Base-by-base conservation (phyloP, 2,113 vertebrate genomes). In the Bambusicola thoracicus region DNA sequence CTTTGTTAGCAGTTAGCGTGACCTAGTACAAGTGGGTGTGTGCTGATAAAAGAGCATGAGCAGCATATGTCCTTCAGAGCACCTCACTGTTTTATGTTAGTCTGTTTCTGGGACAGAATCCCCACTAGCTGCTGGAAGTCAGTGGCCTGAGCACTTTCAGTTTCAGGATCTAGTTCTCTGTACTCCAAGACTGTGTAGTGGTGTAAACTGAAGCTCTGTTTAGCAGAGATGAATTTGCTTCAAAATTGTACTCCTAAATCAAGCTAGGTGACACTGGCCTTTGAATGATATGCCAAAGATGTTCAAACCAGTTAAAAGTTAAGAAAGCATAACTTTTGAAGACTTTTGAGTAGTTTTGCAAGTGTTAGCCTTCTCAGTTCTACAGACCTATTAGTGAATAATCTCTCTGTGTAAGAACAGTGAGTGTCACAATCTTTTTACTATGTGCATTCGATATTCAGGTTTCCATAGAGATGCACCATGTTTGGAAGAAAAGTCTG, bases 371-470 rank as follows among this genome's bases (percentile, higher is more conserved):
- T 78, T 53, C 40, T 61, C 80, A 81, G 6, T 72, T 87, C 36
- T 48, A 43, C 13, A 8, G 53, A 30, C 90, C 78, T 92, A 55
- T 55, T 27, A 22, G 24, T 83, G 29, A 91, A 94, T 86, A 86
- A 21, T 43, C 68, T 65, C 61, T 89, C 73, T 89, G 44, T 82
- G 24, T 49, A 70, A 43, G 32, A 86, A 81, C 53, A 87, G 32
- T 65, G 65, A 88, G 5, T 51, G 13, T 4, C 80, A 83, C 75
- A 27, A 94, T 16, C 40, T 81, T 87, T 92, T 92, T 81, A 81
- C 18, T 84, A 16, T 32, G 17, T 75, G 27, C 53, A 5, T 58
- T 86, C 61, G 51, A 68, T 65, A 65, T 77, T 55, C 40, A 22
- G 48, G 61, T 95, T 93, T 84, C 69, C 78, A 86, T 48, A 68